Percentiles rank a stretch among this genome's conserved stretches.
phyloP scores from a whole-genome alignment of 2,888 invertebrate species.

The Melikaiella ostensackeni region DNA sequence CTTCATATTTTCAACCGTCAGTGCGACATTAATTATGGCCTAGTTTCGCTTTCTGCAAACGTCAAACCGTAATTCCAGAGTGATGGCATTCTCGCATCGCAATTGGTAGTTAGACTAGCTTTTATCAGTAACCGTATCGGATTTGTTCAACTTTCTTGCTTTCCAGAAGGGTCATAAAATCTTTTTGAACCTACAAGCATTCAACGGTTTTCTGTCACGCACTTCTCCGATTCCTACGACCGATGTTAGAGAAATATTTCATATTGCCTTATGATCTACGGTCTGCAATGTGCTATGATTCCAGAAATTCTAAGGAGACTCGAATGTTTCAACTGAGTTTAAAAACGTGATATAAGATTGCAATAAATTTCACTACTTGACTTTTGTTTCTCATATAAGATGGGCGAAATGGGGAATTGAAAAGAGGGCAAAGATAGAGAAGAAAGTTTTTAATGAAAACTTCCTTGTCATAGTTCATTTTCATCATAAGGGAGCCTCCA shows the following conservation, averaged over 20 bases:
- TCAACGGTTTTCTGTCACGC: conserved; percentile 45
- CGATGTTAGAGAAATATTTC: conserved; percentile 13
- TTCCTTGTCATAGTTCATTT: not conserved
- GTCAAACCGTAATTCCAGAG: conserved; percentile 39
- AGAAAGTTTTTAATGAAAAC: not conserved
- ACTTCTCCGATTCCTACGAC: conserved; percentile 36
- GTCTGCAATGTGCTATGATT: conserved; percentile 15
- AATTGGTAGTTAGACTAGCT: conserved; percentile 47
- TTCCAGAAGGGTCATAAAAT: conserved; percentile 31
- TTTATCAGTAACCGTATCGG: conserved; percentile 49
- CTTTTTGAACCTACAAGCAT: conserved; percentile 19
- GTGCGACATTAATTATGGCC: not conserved
- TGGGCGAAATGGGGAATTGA: conserved; percentile 15
- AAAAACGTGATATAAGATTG: conserved; percentile 23
- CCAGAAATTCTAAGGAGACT: conserved; percentile 20
- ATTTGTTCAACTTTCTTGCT: conserved; percentile 47
- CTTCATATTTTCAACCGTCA: not conserved
- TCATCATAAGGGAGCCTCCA: too few relatives aligned
- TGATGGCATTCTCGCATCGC: conserved; percentile 54
- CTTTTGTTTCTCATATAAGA: conserved; percentile 45
- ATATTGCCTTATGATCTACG: conserved; percentile 24
- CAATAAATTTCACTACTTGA: conserved; percentile 17
- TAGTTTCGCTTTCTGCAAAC: conserved; percentile 31
- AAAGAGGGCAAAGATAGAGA: not conserved
- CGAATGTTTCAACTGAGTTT: conserved; percentile 8